These are phyloP conservation scores for Poliocrania exsul DNA, from an alignment of 2,797 vertebrate species.

Conservation along the genomic window DNA sequence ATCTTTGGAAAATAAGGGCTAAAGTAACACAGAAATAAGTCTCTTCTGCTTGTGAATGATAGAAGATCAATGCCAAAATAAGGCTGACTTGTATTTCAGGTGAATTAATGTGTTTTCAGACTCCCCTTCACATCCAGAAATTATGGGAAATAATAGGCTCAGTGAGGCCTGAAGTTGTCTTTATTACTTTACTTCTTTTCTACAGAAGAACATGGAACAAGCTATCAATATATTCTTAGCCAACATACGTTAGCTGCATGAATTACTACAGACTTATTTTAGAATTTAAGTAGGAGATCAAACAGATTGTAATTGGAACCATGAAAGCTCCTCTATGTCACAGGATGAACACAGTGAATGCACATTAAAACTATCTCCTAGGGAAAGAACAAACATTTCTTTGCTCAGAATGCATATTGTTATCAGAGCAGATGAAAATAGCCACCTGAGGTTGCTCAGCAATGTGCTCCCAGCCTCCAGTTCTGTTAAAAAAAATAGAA, in stretches of 20 bases:
- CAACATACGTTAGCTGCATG: neutral
- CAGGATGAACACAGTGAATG: neutral
- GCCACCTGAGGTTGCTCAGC: conserved; percentile 9
- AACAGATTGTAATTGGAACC: conserved; percentile 6
- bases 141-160: neutral
- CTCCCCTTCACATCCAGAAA: neutral
- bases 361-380: neutral
- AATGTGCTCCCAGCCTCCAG: neutral
- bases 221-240: neutral
- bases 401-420: neutral
- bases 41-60: neutral
- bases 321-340: neutral
- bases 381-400: conserved; percentile 10
- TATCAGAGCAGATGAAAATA: conserved; percentile 32
- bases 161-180: neutral
- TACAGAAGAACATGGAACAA: neutral
- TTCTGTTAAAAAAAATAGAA: neutral
- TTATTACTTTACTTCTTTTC: neutral
- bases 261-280: conserved; percentile 16
- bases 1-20: neutral
- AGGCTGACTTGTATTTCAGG: neutral
- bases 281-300: conserved; percentile 12
- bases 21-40: neutral
- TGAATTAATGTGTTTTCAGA: neutral
- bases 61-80: neutral